Conservation (phyloP, 2,888 invertebrate species). For the Toxonevra muliebris region DNA sequence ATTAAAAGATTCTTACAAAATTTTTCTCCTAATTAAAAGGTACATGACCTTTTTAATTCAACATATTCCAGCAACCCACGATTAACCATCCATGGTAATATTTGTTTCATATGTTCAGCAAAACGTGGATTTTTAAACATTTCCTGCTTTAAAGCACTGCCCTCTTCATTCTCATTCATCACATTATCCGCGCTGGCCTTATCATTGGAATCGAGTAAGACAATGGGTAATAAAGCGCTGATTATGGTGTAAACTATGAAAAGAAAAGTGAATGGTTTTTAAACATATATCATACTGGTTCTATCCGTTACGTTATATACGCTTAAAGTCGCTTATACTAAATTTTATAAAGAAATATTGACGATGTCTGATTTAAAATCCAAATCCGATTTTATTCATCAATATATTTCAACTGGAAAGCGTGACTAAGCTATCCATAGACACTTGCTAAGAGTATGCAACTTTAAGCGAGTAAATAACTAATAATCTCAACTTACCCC, state of each 20-base stretch:
- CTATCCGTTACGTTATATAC: neutral
- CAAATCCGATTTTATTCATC: too few relatives aligned
- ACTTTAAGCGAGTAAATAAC: neutral
- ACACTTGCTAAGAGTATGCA: too few relatives aligned
- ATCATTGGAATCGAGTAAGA: conserved; percentile 48
- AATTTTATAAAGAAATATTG: too few relatives aligned
- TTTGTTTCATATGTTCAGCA: conserved; percentile 46
- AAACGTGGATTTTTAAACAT: conserved; percentile 51
- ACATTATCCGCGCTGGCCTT: conserved; percentile 47
- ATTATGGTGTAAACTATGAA: conserved; percentile 14
- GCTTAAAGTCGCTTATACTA: neutral
- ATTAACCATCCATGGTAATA: conserved; percentile 56
- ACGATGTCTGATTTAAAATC: too few relatives aligned
- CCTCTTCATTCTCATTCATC: conserved; percentile 38
- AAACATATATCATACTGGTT: too few relatives aligned
- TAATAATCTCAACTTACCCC: conserved; percentile 39
- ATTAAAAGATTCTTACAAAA: too few relatives aligned
- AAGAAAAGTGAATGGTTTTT: too few relatives aligned
- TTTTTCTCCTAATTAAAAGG: too few relatives aligned
- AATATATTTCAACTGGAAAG: too few relatives aligned
- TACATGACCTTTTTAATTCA: too few relatives aligned
- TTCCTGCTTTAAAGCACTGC: conserved; percentile 39
- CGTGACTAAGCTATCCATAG: too few relatives aligned
- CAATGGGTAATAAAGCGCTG: conserved; percentile 30
- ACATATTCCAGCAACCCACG: conserved; percentile 43